Percentiles rank a stretch among this genome's conserved stretches.
Evolutionary conservation across 1,140 invertebrate species (phyloP).

Genomic region (Agrilus planipennis): DNA sequence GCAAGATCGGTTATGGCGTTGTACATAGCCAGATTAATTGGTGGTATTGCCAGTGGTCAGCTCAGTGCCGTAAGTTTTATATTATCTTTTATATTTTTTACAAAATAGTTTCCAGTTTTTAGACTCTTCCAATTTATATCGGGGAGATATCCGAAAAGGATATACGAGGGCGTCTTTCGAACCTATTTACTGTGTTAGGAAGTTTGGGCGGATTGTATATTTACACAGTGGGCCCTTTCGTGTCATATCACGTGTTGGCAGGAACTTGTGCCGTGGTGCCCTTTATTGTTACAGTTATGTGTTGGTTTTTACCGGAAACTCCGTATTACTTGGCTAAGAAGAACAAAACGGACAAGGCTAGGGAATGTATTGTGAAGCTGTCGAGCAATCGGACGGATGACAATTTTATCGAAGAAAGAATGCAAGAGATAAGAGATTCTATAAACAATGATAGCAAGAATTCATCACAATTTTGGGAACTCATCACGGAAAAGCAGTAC

Average conservation of each 20-base stretch:
- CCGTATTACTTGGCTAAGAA: too few species aligned
- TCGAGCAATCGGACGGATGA: neutral
- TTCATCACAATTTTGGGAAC: slow-evolving; percentile 7
- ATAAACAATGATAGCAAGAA: slow-evolving; percentile 10
- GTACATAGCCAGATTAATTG: slow-evolving; percentile 40
- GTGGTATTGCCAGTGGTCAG: slow-evolving; percentile 38
- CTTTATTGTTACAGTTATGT: slow-evolving; percentile 39
- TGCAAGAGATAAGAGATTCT: slow-evolving; percentile 13
- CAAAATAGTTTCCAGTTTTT: slow-evolving; percentile 6
- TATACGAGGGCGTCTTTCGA: slow-evolving; percentile 46
- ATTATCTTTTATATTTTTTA: too few species aligned
- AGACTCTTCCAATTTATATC: slow-evolving; percentile 43
- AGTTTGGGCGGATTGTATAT: slow-evolving; percentile 47
- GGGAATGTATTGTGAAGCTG: slow-evolving; percentile 7
- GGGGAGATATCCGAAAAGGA: slow-evolving; percentile 48
- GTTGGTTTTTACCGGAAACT: slow-evolving; percentile 46
- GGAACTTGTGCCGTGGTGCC: slow-evolving; percentile 34
- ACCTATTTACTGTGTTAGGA: slow-evolving; percentile 42
- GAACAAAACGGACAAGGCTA: too few species aligned
- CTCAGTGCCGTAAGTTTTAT: slow-evolving; percentile 39
- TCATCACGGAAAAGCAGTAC: slow-evolving; percentile 7
- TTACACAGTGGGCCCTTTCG: slow-evolving; percentile 40
- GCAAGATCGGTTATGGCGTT: slow-evolving; percentile 29
- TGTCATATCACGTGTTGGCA: slow-evolving; percentile 31
- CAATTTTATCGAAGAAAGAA: slow-evolving; percentile 9